phyloP scores from a whole-genome alignment of 2,113 vertebrate genomes.

The Nyctibius bracteatus region DNA sequence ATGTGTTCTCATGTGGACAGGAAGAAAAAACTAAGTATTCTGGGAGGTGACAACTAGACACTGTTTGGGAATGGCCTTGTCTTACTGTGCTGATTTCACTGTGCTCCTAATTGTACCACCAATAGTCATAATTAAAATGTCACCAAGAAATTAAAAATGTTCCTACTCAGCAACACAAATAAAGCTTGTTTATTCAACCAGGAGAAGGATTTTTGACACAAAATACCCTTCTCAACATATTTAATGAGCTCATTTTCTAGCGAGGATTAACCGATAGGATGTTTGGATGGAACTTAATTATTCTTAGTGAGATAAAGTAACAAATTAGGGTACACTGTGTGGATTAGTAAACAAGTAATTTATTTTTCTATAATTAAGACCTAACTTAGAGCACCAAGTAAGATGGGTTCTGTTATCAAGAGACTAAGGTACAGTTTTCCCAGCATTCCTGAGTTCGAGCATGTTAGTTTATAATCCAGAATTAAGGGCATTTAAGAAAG shows the following conservation, averaged over 20 bases:
- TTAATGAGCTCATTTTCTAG: slow-evolving; percentile 50
- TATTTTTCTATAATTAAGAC: slow-evolving; percentile 44
- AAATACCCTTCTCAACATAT: slow-evolving; percentile 3
- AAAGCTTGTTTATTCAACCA: slow-evolving; percentile 16
- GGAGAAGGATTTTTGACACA: not conserved
- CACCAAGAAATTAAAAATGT: not conserved
- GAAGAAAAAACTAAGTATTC: not conserved
- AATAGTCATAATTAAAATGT: not conserved
- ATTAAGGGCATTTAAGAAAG: not conserved
- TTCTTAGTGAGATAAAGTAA: slow-evolving; percentile 37
- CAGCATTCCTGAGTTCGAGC: not conserved
- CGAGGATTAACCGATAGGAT: slow-evolving; percentile 19
- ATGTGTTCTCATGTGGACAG: not conserved
- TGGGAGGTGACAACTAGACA: not conserved
- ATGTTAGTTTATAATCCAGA: not conserved
- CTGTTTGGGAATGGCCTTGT: not conserved
- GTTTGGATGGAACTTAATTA: slow-evolving; percentile 51
- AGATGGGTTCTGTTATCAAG: not conserved
- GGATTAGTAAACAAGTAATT: slow-evolving; percentile 57
- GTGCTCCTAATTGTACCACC: not conserved
- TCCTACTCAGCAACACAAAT: not conserved
- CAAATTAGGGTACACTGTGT: slow-evolving; percentile 2
- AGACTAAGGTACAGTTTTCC: not conserved
- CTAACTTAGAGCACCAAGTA: not conserved
- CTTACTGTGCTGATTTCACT: not conserved